Evolutionary conservation across 2,113 vertebrate genomes (phyloP), one percentile per base, ranked within the genome.

Genomic region (Orthochromis indermauri): DNA sequence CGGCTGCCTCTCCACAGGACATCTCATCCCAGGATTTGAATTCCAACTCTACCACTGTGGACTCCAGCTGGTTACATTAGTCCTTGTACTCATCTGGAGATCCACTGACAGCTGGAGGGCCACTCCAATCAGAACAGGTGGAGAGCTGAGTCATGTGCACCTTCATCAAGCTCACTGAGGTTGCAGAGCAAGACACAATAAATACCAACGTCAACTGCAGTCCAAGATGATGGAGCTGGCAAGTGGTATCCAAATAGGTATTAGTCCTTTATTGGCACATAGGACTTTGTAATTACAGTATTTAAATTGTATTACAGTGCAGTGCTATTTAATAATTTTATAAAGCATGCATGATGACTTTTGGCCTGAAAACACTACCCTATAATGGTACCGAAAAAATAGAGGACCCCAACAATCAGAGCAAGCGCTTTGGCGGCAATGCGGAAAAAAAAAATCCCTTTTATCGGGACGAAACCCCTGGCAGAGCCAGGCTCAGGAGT

Each of bases 381-480:
- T 66, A 21, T 37, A 37, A 37, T 37, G 61, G 19, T 37, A 5
- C 19, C 0, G 6, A 66, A 66, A 66, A 66, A 66, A 5, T 37
- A 37, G 19, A 66, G 61, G 61, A 37, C 10, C 61, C 19, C 33
- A 37, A 66, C 61, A 66, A 66, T 66, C 19, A 21, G 61, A 21
- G 33, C 33, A 63, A 63, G 17, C 4, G 4, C 59, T 63, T 35
- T 63, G 31, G 17, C 4, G 2, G 10, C 59, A 63, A 63, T 35
- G 31, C 0, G 6, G 1, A 0, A 0, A 19, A 35, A 63, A 37
- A 21, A 66, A 21, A 0, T 8, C 7, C 4, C 17, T 21, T 21
- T 66, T 8, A 0, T 66, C 7, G 2, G 10, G 19, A 66, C 7
- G 5, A 66, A 66, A 66, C 61, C 61, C 1, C 61, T 8, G 61